A percentile compares a stretch with the other conserved stretches of the same genome.
These are phyloP conservation scores for Ondatra zibethicus DNA, from an alignment of 2,113 vertebrate genomes.

Conservation along the genomic window DNA sequence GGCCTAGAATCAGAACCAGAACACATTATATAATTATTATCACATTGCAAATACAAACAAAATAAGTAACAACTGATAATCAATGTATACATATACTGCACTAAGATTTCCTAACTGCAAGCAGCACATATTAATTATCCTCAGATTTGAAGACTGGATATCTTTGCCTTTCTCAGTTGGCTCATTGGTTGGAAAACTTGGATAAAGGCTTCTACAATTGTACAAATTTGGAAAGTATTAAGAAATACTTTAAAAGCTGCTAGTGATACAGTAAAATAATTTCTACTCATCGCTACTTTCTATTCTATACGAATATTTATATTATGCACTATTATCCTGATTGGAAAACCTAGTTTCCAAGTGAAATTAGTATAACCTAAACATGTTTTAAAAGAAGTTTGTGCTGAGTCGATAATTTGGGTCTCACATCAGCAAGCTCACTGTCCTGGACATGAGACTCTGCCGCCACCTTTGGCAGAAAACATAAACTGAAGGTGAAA, in stretches of 20 bases:
- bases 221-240: background rate
- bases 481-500: conserved; percentile 69
- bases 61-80: no score
- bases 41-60: no score
- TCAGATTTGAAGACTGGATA: background rate
- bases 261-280: background rate
- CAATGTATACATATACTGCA: no score
- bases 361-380: conserved; percentile 35
- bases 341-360: conserved; percentile 49
- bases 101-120: background rate
- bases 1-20: background rate
- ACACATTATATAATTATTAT: no score
- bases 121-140: background rate
- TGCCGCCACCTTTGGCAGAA: conserved; percentile 76
- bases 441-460: conserved; percentile 68
- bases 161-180: background rate
- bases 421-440: conserved; percentile 30
- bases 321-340: conserved; percentile 17
- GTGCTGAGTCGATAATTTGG: conserved; percentile 25
- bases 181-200: background rate
- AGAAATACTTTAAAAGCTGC: conserved; percentile 3
- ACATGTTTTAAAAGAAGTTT: background rate
- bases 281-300: background rate
- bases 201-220: background rate
- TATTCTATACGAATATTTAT: conserved; percentile 48